Conservation (phyloP, 1,140 invertebrate species). For the Brachionus asplanchnoidis region DNA sequence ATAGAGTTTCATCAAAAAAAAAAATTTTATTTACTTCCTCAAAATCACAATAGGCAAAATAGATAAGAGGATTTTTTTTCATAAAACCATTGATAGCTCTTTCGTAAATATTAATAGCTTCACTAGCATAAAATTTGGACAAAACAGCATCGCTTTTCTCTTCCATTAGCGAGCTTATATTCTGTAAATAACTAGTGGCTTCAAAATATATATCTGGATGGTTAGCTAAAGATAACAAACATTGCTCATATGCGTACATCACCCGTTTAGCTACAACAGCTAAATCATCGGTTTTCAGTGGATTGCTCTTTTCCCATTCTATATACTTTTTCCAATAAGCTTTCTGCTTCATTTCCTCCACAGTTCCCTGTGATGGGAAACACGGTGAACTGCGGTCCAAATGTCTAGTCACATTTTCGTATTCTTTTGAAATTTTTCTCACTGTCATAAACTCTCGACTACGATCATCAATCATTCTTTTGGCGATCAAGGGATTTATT, state of each 20-base stretch:
- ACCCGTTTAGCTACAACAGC: conserved; percentile 76
- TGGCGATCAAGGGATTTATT: conserved; percentile 93
- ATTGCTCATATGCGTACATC: conserved; percentile 98
- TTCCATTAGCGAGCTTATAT: background rate
- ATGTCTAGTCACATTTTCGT: conserved; percentile 87
- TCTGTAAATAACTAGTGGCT: conserved; percentile 22
- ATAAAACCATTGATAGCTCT: conserved; percentile 73
- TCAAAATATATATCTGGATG: conserved; percentile 87
- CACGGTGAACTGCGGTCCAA: conserved; percentile 72
- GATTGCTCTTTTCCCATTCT: conserved; percentile 91
- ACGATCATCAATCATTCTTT: conserved; percentile 82
- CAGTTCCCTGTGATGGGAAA: conserved; percentile 70
- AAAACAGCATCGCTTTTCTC: conserved; percentile 49
- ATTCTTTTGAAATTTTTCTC: conserved; percentile 86
- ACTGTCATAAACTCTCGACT: conserved; percentile 96
- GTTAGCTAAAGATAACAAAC: conserved; percentile 87
- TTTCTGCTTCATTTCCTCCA: conserved; percentile 81
- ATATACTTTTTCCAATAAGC: conserved; percentile 92
- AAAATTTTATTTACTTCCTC: conserved; percentile 66
- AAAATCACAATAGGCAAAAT: conserved; percentile 97
- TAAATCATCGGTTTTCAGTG: conserved; percentile 87
- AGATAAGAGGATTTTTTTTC: conserved; percentile 83
- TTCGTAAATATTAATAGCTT: conserved; percentile 87
- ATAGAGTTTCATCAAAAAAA: too few relatives aligned
- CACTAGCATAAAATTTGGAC: conserved; percentile 83